Evolutionary conservation across 2,888 invertebrate species (phyloP).

Genomic region (Xanthorhoe designata): DNA sequence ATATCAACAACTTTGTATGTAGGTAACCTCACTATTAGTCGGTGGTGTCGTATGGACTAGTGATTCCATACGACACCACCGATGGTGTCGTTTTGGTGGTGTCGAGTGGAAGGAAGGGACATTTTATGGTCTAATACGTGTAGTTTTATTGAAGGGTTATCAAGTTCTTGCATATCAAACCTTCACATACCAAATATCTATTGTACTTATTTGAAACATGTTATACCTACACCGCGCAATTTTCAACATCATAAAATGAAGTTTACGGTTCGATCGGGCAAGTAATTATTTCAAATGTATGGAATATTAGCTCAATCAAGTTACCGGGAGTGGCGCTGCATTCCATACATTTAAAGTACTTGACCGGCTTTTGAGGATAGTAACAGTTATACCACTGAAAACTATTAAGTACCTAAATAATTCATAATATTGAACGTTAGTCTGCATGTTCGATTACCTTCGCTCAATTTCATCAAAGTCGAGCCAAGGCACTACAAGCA

Average conservation of each 20-base stretch:
- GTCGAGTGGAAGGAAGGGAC: too few relatives aligned
- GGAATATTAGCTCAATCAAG: too few relatives aligned
- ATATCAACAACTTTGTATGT: too few relatives aligned
- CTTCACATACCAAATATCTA: neutral
- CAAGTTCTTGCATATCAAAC: constrained; percentile 14
- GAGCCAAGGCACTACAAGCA: constrained; percentile 39
- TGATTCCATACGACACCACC: too few relatives aligned
- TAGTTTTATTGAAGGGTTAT: constrained; percentile 31
- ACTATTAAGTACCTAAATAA: neutral
- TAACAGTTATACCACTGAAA: too few relatives aligned
- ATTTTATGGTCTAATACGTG: constrained; percentile 30
- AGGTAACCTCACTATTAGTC: too few relatives aligned
- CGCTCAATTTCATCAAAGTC: constrained; percentile 58
- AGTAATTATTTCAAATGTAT: too few relatives aligned
- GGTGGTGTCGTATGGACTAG: too few relatives aligned
- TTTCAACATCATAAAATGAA: constrained; percentile 15
- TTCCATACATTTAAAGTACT: too few relatives aligned
- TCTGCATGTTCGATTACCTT: constrained; percentile 45
- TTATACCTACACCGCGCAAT: constrained; percentile 8
- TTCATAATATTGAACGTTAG: constrained; percentile 9
- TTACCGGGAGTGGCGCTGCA: too few relatives aligned
- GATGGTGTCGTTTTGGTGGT: too few relatives aligned
- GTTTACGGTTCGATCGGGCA: neutral
- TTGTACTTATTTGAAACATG: constrained; percentile 10
- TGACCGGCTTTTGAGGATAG: too few relatives aligned